Evolutionary conservation across 2,797 vertebrate genomes (phyloP), one percentile per base, ranked within the genome.

Genomic region (Scarus forsteni): DNA sequence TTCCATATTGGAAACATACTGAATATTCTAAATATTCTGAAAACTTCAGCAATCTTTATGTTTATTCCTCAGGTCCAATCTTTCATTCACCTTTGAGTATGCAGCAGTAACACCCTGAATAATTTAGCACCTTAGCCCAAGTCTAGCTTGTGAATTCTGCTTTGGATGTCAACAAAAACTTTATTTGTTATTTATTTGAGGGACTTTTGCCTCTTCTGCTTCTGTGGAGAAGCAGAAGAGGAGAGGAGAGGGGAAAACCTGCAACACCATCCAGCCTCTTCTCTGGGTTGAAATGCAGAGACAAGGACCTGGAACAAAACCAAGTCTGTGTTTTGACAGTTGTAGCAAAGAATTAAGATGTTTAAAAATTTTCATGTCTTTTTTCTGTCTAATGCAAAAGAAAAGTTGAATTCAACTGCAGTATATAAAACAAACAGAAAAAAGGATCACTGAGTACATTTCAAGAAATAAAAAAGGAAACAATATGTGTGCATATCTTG

Each of bases 51-150:
- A 60, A 43, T 34, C 1, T n/a, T 18, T 1, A 44, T 19, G 12
- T 58, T 72, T 56, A 10, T 50, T 55, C 48, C 10, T 56, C 36
- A 56, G 45, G n/a, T 11, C 9, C 6, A 0, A n/a, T 1, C 1
- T 43, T 19, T 56, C 3, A 56, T 42, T 9, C 38, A 43, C 45
- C 15, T 19, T 38, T 49, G 36, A 16, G 12, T n/a, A 19, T 14
- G 10, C 60, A 16, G 54, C 53, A 34, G 8, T 11, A 62, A 49
- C 16, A 57, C n/a, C 16, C 46, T 52, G n/a, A 58, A 64, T 64
- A 52, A 57, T 62, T 58, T 16, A 54, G 7, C 8, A 14, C 7
- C 7, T 8, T 13, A 62, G 35, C 9, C 1, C 40, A 14, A 54
- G 39, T 44, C 11, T 50, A 39, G 35, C n/a, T 43, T 34, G 39